These are phyloP conservation scores for Antrozous pallidus DNA, from an alignment of 2,797 vertebrate species.

Conservation along the genomic window DNA sequence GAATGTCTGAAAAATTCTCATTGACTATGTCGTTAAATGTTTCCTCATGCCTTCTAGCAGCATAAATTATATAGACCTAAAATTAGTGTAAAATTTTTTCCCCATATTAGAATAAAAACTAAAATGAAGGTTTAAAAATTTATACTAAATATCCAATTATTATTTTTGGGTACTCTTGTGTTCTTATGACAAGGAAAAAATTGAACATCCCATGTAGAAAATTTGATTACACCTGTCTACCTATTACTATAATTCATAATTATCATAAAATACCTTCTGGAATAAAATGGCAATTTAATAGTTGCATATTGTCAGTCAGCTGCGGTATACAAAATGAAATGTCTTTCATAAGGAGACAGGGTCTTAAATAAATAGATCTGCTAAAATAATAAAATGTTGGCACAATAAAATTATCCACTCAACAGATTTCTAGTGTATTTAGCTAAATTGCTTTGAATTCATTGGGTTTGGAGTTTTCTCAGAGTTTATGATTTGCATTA, in stretches of 20 bases:
- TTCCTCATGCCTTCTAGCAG: not conserved
- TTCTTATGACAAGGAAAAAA: not conserved
- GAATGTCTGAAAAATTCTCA: not conserved
- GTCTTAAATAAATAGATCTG: not conserved
- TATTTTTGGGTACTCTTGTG: not conserved
- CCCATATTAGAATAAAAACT: not conserved
- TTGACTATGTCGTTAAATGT: not conserved
- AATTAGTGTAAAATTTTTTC: not conserved
- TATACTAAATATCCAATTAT: not conserved
- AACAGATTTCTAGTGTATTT: not conserved
- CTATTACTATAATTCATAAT: not conserved
- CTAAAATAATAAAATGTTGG: not conserved
- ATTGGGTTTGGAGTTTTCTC: not conserved
- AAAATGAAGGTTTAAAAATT: not conserved
- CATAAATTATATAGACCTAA: not conserved
- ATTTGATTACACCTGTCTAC: not conserved
- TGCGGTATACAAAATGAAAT: conserved; percentile 1
- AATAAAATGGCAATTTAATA: conserved; percentile 24
- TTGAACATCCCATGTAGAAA: not conserved
- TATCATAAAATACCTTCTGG: not conserved
- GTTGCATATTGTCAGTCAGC: not conserved
- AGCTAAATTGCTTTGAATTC: not conserved
- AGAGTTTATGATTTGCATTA: conserved; percentile 10
- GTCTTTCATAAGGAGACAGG: not conserved
- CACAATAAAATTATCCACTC: not conserved